phyloP scores from a whole-genome alignment of 2,888 invertebrate species.

The Cecidostiba fungosa region DNA sequence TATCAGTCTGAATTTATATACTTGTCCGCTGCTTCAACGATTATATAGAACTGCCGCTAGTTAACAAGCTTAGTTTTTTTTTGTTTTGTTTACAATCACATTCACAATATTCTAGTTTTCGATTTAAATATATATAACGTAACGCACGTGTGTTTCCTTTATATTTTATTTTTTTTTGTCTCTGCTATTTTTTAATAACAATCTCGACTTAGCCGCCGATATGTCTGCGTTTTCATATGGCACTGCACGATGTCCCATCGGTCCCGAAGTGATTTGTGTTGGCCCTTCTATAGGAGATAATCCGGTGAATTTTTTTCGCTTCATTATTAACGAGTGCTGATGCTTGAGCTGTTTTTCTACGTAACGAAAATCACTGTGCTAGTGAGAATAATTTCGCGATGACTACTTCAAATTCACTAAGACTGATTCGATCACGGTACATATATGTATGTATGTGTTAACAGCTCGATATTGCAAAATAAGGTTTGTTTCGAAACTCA shows the following conservation, averaged over 20 bases:
- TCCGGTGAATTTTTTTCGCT: not conserved
- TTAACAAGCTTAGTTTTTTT: slow-evolving; percentile 58
- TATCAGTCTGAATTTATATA: slow-evolving; percentile 62
- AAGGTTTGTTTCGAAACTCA: not conserved
- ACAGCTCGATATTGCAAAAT: not conserved
- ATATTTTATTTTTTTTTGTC: slow-evolving; percentile 12
- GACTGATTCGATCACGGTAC: not conserved
- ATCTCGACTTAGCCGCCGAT: slow-evolving; percentile 44
- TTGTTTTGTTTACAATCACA: slow-evolving; percentile 59
- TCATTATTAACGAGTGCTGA: slow-evolving; percentile 17
- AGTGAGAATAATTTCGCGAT: not conserved
- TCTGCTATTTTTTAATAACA: not conserved
- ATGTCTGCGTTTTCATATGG: slow-evolving; percentile 56
- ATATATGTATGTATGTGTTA: no score
- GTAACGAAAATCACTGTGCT: not conserved
- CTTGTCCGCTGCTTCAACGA: slow-evolving; percentile 44
- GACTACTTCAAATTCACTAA: not conserved
- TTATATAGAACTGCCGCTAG: slow-evolving; percentile 53
- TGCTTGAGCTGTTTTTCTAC: not conserved
- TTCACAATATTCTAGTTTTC: slow-evolving; percentile 45
- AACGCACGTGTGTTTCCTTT: slow-evolving; percentile 20
- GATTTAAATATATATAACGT: slow-evolving; percentile 42
- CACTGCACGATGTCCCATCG: slow-evolving; percentile 56
- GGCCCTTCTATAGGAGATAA: slow-evolving; percentile 8
- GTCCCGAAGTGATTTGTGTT: slow-evolving; percentile 41